phyloP scores from a whole-genome alignment of 2,797 vertebrate genomes.

The Arnoldichthys spilopterus region DNA sequence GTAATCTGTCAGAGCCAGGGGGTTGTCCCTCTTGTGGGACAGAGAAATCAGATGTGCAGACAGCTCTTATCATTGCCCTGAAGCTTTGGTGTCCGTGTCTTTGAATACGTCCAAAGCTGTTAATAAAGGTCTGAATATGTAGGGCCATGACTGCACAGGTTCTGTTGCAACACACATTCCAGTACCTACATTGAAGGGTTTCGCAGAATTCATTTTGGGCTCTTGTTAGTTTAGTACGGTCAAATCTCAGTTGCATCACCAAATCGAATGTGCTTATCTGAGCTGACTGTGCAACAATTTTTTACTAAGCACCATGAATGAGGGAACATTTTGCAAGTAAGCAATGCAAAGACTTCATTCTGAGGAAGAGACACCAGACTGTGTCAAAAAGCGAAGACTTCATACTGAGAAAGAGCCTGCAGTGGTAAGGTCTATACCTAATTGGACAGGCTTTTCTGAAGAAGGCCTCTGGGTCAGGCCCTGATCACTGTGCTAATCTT shows the following conservation, averaged over 20 bases:
- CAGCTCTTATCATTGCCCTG: slow-evolving; percentile 14
- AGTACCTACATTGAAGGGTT: neutral
- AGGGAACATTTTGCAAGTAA: slow-evolving; percentile 13
- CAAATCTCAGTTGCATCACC: slow-evolving; percentile 21
- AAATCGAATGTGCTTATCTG: slow-evolving; percentile 23
- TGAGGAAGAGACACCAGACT: neutral
- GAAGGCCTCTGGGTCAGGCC: slow-evolving; percentile 14
- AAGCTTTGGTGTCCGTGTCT: slow-evolving; percentile 1
- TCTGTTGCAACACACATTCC: slow-evolving; percentile 13
- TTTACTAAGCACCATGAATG: slow-evolving; percentile 1
- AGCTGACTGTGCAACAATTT: neutral
- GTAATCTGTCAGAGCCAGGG: slow-evolving; percentile 11
- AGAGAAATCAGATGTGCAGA: slow-evolving; percentile 15
- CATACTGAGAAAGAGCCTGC: neutral
- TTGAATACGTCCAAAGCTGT: neutral
- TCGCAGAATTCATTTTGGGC: slow-evolving; percentile 16
- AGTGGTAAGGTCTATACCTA: slow-evolving; percentile 17
- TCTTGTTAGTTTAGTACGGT: slow-evolving; percentile 7
- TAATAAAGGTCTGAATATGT: slow-evolving; percentile 11
- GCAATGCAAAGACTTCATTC: slow-evolving; percentile 11
- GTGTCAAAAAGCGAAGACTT: slow-evolving; percentile 2
- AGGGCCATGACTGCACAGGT: neutral
- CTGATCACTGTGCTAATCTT: slow-evolving; percentile 48
- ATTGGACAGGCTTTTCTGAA: slow-evolving; percentile 45
- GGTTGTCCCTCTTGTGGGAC: slow-evolving; percentile 24